A percentile compares a stretch with the other conserved stretches of the same genome.
phyloP scores from a whole-genome alignment of 2,113 vertebrate species.

The Calidris pugnax region DNA sequence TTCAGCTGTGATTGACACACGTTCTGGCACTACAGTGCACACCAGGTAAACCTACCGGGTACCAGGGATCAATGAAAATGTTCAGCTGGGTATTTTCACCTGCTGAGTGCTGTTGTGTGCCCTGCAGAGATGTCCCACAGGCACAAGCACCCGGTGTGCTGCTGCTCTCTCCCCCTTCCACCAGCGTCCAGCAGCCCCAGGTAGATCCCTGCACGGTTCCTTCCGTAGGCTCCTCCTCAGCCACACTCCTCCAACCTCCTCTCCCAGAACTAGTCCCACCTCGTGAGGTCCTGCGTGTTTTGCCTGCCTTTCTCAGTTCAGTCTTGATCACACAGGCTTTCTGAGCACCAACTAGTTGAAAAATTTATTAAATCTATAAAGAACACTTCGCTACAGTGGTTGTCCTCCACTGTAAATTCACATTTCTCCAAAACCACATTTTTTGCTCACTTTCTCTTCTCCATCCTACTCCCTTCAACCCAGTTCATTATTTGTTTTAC shows the following conservation, averaged over 20 bases:
- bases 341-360: not conserved
- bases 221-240: not conserved
- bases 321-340: not conserved
- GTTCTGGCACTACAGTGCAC: not conserved
- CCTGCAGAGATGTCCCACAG: not conserved
- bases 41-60: not conserved
- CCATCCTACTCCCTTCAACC: not conserved
- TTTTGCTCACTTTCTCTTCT: not conserved
- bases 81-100: not conserved
- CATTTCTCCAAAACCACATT: not conserved
- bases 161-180: not conserved
- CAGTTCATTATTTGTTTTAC: not conserved
- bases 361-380: not conserved
- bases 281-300: fast-evolving
- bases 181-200: not conserved
- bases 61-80: not conserved
- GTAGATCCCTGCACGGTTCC: not conserved
- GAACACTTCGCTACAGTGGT: not conserved
- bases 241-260: not conserved
- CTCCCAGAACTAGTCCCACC: not conserved
- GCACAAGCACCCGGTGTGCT: fast-evolving
- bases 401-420: not conserved
- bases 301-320: not conserved
- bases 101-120: fast-evolving
- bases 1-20: not conserved